Base-by-base conservation (phyloP, 1,140 invertebrate species). In the Meloidogyne chitwoodi region DNA sequence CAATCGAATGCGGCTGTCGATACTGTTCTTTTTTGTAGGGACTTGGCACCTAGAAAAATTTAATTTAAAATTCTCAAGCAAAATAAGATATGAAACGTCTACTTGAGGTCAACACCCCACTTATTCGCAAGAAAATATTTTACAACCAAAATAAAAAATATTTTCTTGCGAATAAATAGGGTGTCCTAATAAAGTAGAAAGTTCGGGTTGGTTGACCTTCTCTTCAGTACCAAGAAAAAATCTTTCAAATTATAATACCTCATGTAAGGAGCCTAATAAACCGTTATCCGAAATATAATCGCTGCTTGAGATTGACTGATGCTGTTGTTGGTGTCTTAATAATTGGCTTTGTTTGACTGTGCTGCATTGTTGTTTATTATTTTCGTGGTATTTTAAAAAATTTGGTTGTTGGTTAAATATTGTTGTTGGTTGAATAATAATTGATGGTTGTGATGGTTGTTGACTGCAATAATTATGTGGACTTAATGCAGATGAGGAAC, bases 41-140 rank as follows among this genome's bases (percentile, higher is more conserved):
- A 63, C 70, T 73, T 29, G 70, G 70, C 29, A 73, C 70, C 70
- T 73, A 61, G n/a, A n/a, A n/a, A n/a, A 73, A 31, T 22, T 44
- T 14, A 24, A n/a, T 1, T 29, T 26, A 34, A 44, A 29, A 68
- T 8, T 22, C n/a, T 22, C 2, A 2, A 26, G 12, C 16, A 10
- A n/a, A n/a, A n/a, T n/a, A n/a, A n/a, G n/a, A n/a, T n/a, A n/a
- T n/a, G n/a, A n/a, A n/a, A n/a, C n/a, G n/a, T n/a, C n/a, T n/a
- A n/a, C n/a, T n/a, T n/a, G n/a, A n/a, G n/a, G n/a, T n/a, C n/a
- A n/a, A n/a, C n/a, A n/a, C n/a, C n/a, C n/a, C n/a, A n/a, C n/a
- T n/a, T n/a, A n/a, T n/a, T n/a, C n/a, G n/a, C n/a, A n/a, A n/a
- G n/a, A n/a, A n/a, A n/a, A n/a, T n/a, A n/a, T n/a, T n/a, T n/a